A percentile compares a stretch with the other conserved stretches of the same genome.
These are phyloP conservation scores for Clepsis dumicolana DNA, from an alignment of 2,888 invertebrate species.

Conservation along the genomic window DNA sequence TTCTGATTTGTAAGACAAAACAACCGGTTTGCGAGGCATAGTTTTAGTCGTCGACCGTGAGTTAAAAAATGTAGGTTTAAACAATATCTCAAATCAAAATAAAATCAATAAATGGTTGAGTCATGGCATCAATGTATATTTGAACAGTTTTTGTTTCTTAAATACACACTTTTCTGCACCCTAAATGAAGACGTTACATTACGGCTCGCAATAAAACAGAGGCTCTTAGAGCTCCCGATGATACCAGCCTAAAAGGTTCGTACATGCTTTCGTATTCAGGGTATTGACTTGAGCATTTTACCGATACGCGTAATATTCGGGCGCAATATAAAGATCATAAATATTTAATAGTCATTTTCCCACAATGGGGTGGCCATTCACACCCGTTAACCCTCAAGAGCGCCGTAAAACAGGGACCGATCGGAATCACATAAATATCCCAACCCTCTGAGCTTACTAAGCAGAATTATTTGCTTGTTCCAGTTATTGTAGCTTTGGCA, in stretches of 20 bases:
- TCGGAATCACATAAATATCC: constrained; percentile 75
- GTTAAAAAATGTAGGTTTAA: no score
- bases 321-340: constrained; percentile 74
- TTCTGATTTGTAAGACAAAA: no score
- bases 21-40: no score
- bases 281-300: constrained; percentile 52
- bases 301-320: constrained; percentile 54
- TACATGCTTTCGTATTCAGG: constrained; percentile 36
- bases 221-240: constrained; percentile 31
- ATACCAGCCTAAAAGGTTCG: constrained; percentile 30
- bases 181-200: neutral
- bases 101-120: no score
- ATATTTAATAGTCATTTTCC: constrained; percentile 85
- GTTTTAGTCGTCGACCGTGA: no score
- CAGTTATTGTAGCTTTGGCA: constrained; percentile 65
- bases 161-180: neutral
- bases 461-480: constrained; percentile 73
- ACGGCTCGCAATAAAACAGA: constrained; percentile 26
- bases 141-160: no score
- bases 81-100: no score
- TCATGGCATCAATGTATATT: no score
- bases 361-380: constrained; percentile 83
- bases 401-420: constrained; percentile 73
- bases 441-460: constrained; percentile 69
- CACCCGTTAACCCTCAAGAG: constrained; percentile 80